A percentile compares a stretch with the other conserved stretches of the same genome.
Evolutionary conservation across 1,140 invertebrate species (phyloP).

Genomic region (Leptinotarsa defecta): DNA sequence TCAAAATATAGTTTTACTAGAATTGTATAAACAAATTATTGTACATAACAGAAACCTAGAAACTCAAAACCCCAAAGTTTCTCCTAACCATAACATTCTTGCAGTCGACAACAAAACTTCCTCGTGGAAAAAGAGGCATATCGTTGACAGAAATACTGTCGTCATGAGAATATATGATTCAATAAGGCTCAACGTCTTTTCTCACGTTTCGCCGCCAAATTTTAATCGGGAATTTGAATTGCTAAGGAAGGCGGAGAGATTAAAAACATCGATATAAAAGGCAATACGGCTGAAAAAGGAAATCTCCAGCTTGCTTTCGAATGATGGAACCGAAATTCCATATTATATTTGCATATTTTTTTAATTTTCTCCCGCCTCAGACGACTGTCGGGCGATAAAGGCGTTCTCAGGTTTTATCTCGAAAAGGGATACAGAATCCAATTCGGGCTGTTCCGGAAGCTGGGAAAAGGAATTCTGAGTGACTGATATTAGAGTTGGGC

Average conservation of each 20-base stretch:
- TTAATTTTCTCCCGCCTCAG: not conserved
- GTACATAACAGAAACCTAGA: too few species aligned
- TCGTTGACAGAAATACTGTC: too few species aligned
- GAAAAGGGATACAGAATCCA: not conserved
- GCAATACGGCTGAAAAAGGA: conserved; percentile 13
- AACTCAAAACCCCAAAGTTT: too few species aligned
- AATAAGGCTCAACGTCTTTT: not conserved
- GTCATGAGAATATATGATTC: not conserved
- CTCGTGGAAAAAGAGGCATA: too few species aligned
- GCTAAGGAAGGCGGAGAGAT: conserved; percentile 5
- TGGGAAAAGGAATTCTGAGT: not conserved
- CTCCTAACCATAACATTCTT: too few species aligned
- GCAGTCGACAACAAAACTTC: too few species aligned
- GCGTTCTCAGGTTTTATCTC: not conserved
- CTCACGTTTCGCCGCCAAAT: not conserved
- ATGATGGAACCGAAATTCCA: conserved; percentile 19
- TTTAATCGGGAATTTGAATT: conserved; percentile 15
- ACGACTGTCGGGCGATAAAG: not conserved
- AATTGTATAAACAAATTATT: too few species aligned
- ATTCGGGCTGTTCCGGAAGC: not conserved
- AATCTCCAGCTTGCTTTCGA: not conserved
- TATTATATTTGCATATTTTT: conserved; percentile 22
- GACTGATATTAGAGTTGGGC: too few species aligned
- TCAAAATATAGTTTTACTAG: too few species aligned
- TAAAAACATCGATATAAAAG: conserved; percentile 19